Base-by-base conservation (phyloP, 1,140 invertebrate genomes). In the Drosophila miranda region DNA sequence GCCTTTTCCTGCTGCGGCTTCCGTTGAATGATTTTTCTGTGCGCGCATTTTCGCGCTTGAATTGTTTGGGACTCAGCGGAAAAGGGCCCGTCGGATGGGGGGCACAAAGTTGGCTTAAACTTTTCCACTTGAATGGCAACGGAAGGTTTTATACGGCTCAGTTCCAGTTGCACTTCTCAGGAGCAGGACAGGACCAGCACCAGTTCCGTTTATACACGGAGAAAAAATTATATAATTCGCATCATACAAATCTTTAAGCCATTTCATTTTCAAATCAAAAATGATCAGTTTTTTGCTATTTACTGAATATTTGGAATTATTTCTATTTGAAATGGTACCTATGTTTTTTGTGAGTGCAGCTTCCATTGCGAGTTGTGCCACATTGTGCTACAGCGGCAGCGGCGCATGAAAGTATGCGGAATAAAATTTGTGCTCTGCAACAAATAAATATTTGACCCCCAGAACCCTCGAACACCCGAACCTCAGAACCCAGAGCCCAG, bases 41-140 rank as follows among this genome's bases (percentile, higher is more conserved):
- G 60, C 58, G 71, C 51, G 61, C 75, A 69, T 79, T 83, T 78
- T 81, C 72, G 49, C 69, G 73, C 72, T 75, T 68, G 73, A 75
- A 75, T 58, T 64, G 55, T 43, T 71, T 45, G 74, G 11, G 52
- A 58, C 26, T 41, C 53, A 49, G 34, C 21, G 52, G 60, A 38
- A 16, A 14, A 23, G 44, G 23, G 55, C 23, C 7, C 13, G 13
- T 13, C 41, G 56, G 43, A 28, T n/a, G 38, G 19, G 7, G 46
- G 66, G 61, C 73, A 67, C 62, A 75, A 81, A 84, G 81, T 84
- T 84, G 82, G 77, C 81, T 84, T 86, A 86, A 84, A 84, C 82
- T 84, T 84, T 84, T 84, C 82, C 82, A 84, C 81, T 84, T 81
- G 82, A 84, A 84, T 87, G 81, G 81, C 81, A 80, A 76, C 81